Evolutionary conservation across 2,113 vertebrate species (phyloP), one percentile per base, ranked within the genome.

Genomic region (Nothobranchius furzeri): DNA sequence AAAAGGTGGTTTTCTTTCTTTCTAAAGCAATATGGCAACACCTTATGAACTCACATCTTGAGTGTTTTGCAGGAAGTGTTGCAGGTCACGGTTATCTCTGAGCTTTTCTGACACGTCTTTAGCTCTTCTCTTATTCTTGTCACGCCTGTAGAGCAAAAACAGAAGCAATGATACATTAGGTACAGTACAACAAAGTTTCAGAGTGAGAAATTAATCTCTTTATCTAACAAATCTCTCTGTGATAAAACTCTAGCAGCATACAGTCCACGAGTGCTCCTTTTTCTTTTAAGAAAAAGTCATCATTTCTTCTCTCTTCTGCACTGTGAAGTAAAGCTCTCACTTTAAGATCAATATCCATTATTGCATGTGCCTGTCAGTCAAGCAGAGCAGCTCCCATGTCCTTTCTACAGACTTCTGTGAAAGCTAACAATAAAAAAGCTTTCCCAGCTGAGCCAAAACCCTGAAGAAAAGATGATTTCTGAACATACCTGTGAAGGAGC

Each of bases 61-160:
- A 67, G 96, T 95, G 87, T 95, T 96, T 85, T 98, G 96, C 57
- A 99, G 90, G 87, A 99, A 99, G 76, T 94, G 93, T 84, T 96
- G 96, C 47, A 99, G 92, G 65, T 94, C 95, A 0, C 94, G 91
- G 89, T 99, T 98, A 85, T 99, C 95, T 74, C 76, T 88, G 53
- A 98, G 93, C 73, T 94, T 91, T 17, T 79, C 81, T 0, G 89
- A 88, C 2, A 91, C 94, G 60, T 97, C 95, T 53, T 92, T 89
- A 4, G 93, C 94, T 83, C 94, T 94, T 14, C 88, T 71, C 2
- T 66, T 53, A 35, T 96, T 93, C 0, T 88, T 93, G 56, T 73
- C 68, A 7, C 92, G 85, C 87, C 98, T 99, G 73, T 12, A 75
- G 71, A 59, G 73, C 46, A 64, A 77, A 70, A 63, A 64, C 55